Conservation (phyloP, 2,113 vertebrate genomes). For the Indicator indicator region DNA sequence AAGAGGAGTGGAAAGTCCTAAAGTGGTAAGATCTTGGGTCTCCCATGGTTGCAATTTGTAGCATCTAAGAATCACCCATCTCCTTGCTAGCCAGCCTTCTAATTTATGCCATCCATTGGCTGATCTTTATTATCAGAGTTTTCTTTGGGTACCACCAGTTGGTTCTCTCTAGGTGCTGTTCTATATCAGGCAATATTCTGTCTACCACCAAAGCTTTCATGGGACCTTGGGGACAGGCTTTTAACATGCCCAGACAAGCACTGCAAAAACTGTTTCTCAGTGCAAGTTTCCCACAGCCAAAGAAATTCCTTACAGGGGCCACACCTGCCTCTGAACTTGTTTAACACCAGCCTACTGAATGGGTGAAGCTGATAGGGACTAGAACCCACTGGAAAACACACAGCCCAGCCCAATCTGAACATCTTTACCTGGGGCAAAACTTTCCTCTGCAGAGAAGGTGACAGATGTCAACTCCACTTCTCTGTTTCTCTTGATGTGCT, state of each 20-base stretch:
- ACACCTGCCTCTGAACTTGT: conserved; percentile 55
- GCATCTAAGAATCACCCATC: not conserved
- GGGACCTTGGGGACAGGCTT: conserved; percentile 50
- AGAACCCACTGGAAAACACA: conserved; percentile 7
- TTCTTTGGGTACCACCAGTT: not conserved
- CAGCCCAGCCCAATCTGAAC: conserved; percentile 38
- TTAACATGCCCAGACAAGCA: not conserved
- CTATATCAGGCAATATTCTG: not conserved
- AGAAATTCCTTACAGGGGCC: conserved; percentile 51
- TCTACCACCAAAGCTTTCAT: not conserved
- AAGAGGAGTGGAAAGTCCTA: not conserved
- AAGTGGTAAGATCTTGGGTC: not conserved
- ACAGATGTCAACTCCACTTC: conserved; percentile 1
- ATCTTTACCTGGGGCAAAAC: conserved; percentile 34
- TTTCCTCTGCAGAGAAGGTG: not conserved
- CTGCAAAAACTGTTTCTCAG: not conserved
- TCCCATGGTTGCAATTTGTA: not conserved
- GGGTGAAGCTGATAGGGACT: conserved; percentile 18
- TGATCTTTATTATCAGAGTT: not conserved
- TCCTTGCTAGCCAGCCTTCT: not conserved
- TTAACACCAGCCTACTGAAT: conserved; percentile 10
- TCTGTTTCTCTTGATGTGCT: not conserved
- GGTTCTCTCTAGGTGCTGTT: not conserved
- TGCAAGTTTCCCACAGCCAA: conserved; percentile 57
- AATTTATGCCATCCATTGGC: not conserved